Evolutionary conservation across 1,140 invertebrate species (phyloP).

Genomic region (Bombyx mandarina): DNA sequence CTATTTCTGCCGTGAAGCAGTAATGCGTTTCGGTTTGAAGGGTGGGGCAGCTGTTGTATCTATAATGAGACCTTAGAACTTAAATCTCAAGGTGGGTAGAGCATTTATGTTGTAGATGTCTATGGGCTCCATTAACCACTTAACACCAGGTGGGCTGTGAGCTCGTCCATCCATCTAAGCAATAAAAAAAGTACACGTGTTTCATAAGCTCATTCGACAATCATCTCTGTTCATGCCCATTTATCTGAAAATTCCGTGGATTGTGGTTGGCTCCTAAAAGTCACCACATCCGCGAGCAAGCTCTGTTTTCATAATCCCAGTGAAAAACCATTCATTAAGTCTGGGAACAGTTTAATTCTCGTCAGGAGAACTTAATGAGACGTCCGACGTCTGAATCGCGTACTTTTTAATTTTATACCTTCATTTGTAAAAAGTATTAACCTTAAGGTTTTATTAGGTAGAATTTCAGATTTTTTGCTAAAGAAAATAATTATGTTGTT

Average conservation of each 20-base stretch:
- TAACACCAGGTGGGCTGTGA: too few relatives aligned
- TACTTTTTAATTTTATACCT: slow-evolving; percentile 57
- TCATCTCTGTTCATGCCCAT: not conserved
- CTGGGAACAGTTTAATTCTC: slow-evolving; percentile 51
- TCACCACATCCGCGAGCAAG: slow-evolving; percentile 21
- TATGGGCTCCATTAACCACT: too few relatives aligned
- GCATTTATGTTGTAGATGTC: too few relatives aligned
- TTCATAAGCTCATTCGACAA: not conserved
- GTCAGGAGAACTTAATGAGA: slow-evolving; percentile 55
- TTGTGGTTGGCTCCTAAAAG: not conserved
- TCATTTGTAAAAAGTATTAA: slow-evolving; percentile 17
- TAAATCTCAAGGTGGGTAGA: too few relatives aligned
- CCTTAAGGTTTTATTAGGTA: slow-evolving; percentile 10
- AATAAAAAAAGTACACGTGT: too few relatives aligned
- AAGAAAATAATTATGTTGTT: not conserved
- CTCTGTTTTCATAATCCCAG: slow-evolving; percentile 4
- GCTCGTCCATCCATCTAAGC: too few relatives aligned
- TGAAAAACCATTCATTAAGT: slow-evolving; percentile 49
- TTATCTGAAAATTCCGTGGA: not conserved
- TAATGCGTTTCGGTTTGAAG: too few relatives aligned
- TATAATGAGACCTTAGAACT: too few relatives aligned
- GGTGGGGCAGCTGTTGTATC: too few relatives aligned
- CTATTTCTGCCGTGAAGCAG: too few relatives aligned
- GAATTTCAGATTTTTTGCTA: slow-evolving; percentile 7
- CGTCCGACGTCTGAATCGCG: slow-evolving; percentile 20